These are phyloP conservation scores for Heliconius nattereri DNA, from an alignment of 1,140 invertebrate species.

Conservation along the genomic window DNA sequence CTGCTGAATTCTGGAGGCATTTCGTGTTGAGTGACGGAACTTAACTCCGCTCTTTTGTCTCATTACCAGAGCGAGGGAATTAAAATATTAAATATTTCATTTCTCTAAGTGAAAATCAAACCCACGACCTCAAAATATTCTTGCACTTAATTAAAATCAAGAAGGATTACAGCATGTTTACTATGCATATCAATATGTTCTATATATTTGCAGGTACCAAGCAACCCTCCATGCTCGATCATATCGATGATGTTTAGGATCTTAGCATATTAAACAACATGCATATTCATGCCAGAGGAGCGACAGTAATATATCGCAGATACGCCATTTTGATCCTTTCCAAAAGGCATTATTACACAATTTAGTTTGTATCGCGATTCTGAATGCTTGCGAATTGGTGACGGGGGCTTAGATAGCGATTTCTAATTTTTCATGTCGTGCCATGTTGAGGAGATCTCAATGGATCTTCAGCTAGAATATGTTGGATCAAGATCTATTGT, in stretches of 20 bases:
- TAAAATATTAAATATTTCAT: too few relatives aligned
- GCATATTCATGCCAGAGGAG: slow-evolving; percentile 29
- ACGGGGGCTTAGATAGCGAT: slow-evolving; percentile 15
- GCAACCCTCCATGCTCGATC: slow-evolving; percentile 5
- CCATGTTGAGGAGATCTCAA: neutral
- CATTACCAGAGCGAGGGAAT: too few relatives aligned
- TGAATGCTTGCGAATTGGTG: slow-evolving; percentile 11
- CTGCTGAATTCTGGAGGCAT: too few relatives aligned
- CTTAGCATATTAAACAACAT: slow-evolving; percentile 37
- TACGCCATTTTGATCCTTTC: slow-evolving; percentile 9
- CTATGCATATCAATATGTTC: neutral
- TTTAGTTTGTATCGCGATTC: slow-evolving; percentile 4
- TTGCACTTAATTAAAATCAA: neutral
- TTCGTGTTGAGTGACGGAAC: too few relatives aligned
- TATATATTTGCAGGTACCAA: neutral
- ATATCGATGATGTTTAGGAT: slow-evolving; percentile 31
- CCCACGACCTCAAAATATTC: too few relatives aligned
- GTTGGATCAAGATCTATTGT: neutral
- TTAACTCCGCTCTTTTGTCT: too few relatives aligned
- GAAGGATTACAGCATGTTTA: neutral
- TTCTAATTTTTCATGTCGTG: slow-evolving; percentile 21
- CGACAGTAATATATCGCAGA: slow-evolving; percentile 8
- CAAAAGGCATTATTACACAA: slow-evolving; percentile 10
- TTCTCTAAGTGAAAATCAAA: too few relatives aligned
- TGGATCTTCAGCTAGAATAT: neutral